Evolutionary conservation across 2,113 vertebrate genomes (phyloP), one percentile per base, ranked within the genome.

Genomic region (Hymenochirus boettgeri): DNA sequence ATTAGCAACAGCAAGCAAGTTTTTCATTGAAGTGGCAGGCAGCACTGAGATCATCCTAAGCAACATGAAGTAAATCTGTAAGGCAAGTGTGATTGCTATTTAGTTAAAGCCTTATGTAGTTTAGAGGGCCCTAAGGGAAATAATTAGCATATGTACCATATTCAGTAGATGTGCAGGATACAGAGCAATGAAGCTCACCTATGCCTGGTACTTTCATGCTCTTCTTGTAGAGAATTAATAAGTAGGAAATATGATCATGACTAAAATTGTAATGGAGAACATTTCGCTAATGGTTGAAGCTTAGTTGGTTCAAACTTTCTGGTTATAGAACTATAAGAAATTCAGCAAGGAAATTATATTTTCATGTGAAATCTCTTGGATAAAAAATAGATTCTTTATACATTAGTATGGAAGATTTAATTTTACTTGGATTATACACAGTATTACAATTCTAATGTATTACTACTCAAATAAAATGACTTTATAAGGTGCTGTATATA

Each of bases 51-150:
- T 42, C 39, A 42, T 42, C 39, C n/a, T 11, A 13, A 42, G 39
- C 39, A 42, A 42, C 39, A 42, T 42, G 39, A 42, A 42, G 39
- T 42, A 42, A 42, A 42, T 42, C 39, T 42, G 39, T 42, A 42
- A 42, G 39, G 39, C 39, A 42, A 42, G 39, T 42, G 39, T 42
- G 39, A 15, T 42, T 42, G 39, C 39, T 42, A 42, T 42, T 42
- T 42, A 42, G 39, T 42, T n/a, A 17, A 42, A 42, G 39, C 39
- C 39, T 42, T 42, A 42, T 42, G 39, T 42, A 42, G 39, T 42
- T 42, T 17, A 17, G 39, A 15, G 17, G 1, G n/a, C 39, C 39
- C 39, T 42, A 17, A 42, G 39, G 39, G 39, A 42, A 42, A 42
- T 42, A n/a, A 42, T 42, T 42, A 42, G 39, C 39, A 42, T 42